Base-by-base conservation (phyloP, 2,797 vertebrate species). In the Phylloscopus collybita region DNA sequence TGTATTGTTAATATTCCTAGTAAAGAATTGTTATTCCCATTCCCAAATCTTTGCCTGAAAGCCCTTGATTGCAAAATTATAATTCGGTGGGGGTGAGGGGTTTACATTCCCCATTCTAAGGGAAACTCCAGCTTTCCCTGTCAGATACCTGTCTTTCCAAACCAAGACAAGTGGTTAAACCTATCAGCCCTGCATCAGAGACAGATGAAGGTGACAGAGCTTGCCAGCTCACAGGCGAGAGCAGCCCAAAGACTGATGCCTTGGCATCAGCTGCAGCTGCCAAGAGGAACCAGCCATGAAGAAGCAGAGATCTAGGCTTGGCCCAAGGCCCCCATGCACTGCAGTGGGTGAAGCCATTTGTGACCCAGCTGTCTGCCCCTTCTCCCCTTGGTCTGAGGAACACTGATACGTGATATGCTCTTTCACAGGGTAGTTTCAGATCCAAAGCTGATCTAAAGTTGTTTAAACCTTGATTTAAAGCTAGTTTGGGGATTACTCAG, bases 331-430 rank as follows among this genome's bases (percentile, higher is more conserved):
- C 22, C 42, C 10, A 13, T 5, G 23, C 17, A n/a, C 18, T 54
- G 26, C 14, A 20, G 10, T 16, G 14, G 5, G 1, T 53, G 29
- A 69, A 65, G 34, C 34, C 0, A 42, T 6, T 42, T 38, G 38
- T 38, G 30, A 64, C 25, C 9, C 27, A 2, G 2, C 5, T 71
- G 7, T 53, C 25, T 0, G 1, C 23, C 32, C 65, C 12, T 61
- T 65, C 61, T 57, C 17, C 30, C 5, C 19, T 20, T 14, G 12
- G 6, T 66, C 15, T 92, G 47, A 66, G 47, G 32, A 54, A 5
- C 42, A 34, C 3, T 11, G 10, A 26, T 25, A 38, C 2, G 16
- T 50, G 1, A 17, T 23, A 30, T 1, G 2, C 17, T 47, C 13
- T 13, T 88, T 86, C 32, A 42, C 38, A 70, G 11, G 0, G 1